phyloP scores from a whole-genome alignment of 1,140 invertebrate species.

The Aphis gossypii region DNA sequence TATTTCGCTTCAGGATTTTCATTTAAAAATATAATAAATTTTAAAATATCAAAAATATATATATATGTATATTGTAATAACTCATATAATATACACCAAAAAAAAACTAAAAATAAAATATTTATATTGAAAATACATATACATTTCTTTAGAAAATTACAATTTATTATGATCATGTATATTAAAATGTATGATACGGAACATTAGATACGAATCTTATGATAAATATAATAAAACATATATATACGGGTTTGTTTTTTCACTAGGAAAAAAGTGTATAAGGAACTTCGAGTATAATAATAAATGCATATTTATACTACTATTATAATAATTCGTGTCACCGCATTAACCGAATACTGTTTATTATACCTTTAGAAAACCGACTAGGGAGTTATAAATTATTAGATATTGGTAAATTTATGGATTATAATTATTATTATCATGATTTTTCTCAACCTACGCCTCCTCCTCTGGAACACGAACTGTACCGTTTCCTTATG shows the following conservation, averaged over 20 bases:
- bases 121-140: no score
- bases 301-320: not conserved
- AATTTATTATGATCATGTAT: no score
- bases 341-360: not conserved
- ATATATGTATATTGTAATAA: no score
- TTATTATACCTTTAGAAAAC: slow-evolving; percentile 5
- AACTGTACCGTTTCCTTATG: slow-evolving; percentile 23
- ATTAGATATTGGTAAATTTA: slow-evolving; percentile 14
- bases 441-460: not conserved
- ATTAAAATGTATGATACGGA: not conserved
- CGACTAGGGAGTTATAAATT: not conserved
- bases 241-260: not conserved
- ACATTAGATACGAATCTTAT: not conserved
- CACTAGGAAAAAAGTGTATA: not conserved
- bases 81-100: no score
- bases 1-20: no score
- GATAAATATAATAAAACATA: not conserved
- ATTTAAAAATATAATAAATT: no score
- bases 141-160: no score
- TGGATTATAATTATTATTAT: not conserved
- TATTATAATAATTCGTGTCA: slow-evolving; percentile 22
- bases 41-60: no score
- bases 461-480: slow-evolving; percentile 19
- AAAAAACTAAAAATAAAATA: no score
- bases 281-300: not conserved